Evolutionary conservation across 2,113 vertebrate genomes (phyloP).

Genomic region (Grammomys dolichurus): DNA sequence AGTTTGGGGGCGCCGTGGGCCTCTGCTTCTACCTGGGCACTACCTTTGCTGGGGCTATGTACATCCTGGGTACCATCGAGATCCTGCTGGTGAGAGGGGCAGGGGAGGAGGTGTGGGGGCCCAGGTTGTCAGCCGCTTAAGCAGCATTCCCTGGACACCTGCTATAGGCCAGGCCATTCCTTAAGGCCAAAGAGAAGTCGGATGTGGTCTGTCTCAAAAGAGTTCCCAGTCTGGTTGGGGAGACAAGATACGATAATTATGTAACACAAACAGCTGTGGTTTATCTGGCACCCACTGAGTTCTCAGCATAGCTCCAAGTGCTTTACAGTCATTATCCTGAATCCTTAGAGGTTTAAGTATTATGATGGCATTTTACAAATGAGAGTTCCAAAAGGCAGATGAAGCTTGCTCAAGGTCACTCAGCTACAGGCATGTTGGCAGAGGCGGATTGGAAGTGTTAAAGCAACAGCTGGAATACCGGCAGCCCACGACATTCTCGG

Average conservation of each 20-base stretch:
- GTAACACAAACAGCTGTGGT: conserved; percentile 71
- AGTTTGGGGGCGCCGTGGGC: conserved; percentile 98
- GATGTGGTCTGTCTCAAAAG: conserved; percentile 50
- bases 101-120: conserved; percentile 31
- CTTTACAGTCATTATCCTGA: conserved; percentile 64
- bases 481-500: neutral
- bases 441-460: neutral
- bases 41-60: conserved; percentile 98
- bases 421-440: neutral
- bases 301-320: conserved; percentile 61
- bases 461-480: neutral
- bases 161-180: neutral
- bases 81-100: conserved; percentile 94
- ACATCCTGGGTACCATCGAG: conserved; percentile 99
- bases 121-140: neutral
- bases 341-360: conserved; percentile 59
- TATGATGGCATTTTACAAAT: conserved; percentile 59
- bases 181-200: conserved; percentile 40
- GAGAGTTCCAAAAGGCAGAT: conserved; percentile 55
- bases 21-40: conserved; percentile 99
- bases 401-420: conserved; percentile 63
- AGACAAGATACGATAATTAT: conserved; percentile 71
- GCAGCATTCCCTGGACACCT: neutral
- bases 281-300: conserved; percentile 67
- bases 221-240: conserved; percentile 58